Conservation (phyloP, 2,888 invertebrate species). For the Sminthurides aquaticus region DNA sequence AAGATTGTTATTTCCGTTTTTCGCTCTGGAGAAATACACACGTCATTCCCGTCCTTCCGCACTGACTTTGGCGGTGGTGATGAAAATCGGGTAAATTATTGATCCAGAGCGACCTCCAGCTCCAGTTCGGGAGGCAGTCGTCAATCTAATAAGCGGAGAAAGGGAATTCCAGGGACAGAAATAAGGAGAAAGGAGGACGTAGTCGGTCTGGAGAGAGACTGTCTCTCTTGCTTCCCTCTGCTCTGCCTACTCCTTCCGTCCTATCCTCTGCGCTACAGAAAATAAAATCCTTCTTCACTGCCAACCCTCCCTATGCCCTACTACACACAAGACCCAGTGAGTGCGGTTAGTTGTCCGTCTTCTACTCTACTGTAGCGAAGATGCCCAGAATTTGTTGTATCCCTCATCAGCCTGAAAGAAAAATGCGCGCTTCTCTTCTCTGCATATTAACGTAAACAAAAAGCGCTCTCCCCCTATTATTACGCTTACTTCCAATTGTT, state of each 20-base stretch:
- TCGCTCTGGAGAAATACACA: no score
- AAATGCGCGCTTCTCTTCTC: no score
- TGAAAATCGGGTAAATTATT: background rate
- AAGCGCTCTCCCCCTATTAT: no score
- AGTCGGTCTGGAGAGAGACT: no score
- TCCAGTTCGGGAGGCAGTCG: background rate
- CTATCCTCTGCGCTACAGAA: background rate
- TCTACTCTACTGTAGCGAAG: background rate
- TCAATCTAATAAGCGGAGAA: background rate
- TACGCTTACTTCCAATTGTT: no score
- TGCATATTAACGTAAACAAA: no score
- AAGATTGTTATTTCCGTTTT: no score
- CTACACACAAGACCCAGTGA: background rate
- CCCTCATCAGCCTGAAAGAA: no score
- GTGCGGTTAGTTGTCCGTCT: no score
- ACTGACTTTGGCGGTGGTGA: no score
- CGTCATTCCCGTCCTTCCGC: no score
- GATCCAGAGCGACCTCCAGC: background rate
- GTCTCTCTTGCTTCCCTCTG: no score
- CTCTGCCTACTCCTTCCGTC: background rate
- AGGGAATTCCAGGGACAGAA: background rate
- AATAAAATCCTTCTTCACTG: background rate
- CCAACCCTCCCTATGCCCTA: background rate
- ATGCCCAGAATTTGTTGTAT: background rate
- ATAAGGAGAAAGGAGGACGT: background rate